Base-by-base conservation (phyloP, 2,888 invertebrate species). In the Dendrolimus houi region DNA sequence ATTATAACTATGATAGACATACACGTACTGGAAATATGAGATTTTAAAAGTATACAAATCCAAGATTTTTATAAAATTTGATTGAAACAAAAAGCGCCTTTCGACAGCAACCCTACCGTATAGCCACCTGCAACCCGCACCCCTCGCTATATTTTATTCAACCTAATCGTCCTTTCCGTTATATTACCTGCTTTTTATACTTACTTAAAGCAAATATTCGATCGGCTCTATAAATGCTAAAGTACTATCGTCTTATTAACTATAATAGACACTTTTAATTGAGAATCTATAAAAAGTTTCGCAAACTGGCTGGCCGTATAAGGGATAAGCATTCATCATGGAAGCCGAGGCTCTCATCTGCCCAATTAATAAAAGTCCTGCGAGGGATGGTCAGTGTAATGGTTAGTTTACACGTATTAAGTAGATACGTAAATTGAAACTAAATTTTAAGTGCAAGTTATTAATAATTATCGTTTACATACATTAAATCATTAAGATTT, bases 241-340 rank as follows among this genome's bases (percentile, higher is more conserved):
- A 80, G 85, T 81, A 80, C 77, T 78, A 75, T 76, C 81, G 81
- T 71, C 84, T 84, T 85, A 87, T 87, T 88, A 88, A 83, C 84
- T 84, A 86, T 88, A 88, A 88, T 89, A 89, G 86, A 90, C 85
- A 83, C 81, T 88, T 87, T 89, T 90, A 90, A 90, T 90, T 89
- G 87, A 85, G 87, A 89, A 87, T 87, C 88, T 89, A 90, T 88
- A 89, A 89, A 89, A 89, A 88, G 89, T 87, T 90, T 89, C 80
- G 88, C 86, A 81, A 85, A 87, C 80, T 79, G 12, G 83, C 71
- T 79, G 71, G 64, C 88, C 87, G 66, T 90, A 88, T 85, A 90
- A 71, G 89, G 89, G 62, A 69, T 76, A 83, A 76, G 83, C 83
- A 89, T 89, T 89, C 89, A 87, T 89, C 90, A 85, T 85, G 84